These are phyloP conservation scores for Sebastolobus altivelis DNA, from an alignment of 2,797 vertebrate species.

Conservation along the genomic window DNA sequence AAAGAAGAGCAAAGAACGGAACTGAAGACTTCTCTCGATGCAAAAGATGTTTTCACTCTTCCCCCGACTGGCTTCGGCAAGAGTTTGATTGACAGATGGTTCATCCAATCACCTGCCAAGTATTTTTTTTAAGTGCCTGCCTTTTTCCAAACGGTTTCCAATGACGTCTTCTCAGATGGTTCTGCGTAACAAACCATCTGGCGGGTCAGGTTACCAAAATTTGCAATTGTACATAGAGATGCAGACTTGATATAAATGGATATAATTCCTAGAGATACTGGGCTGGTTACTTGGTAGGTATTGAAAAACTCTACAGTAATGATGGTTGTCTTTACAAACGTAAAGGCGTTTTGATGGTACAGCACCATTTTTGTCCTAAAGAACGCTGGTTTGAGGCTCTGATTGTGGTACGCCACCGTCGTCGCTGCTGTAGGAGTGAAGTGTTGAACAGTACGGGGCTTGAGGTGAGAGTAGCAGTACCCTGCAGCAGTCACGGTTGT, in stretches of 20 bases:
- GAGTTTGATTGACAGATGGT: too few relatives aligned
- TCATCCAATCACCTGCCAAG: too few relatives aligned
- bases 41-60: too few relatives aligned
- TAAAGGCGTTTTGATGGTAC: neutral
- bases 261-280: neutral
- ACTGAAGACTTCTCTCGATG: too few relatives aligned
- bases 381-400: neutral
- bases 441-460: conserved; percentile 29
- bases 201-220: neutral
- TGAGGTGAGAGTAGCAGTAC: conserved; percentile 49
- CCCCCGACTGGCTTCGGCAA: too few relatives aligned
- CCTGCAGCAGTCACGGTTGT: conserved; percentile 58
- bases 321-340: neutral
- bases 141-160: too few relatives aligned
- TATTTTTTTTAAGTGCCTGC: too few relatives aligned
- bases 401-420: neutral
- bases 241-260: neutral
- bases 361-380: neutral
- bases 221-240: neutral
- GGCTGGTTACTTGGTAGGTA: neutral
- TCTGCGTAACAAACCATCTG: too few relatives aligned
- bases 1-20: too few relatives aligned
- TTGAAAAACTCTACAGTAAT: neutral
- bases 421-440: conserved; percentile 22
- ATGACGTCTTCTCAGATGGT: too few relatives aligned